Conservation (phyloP, 2,797 vertebrate genomes). For the Enteromius trimaculatus region DNA sequence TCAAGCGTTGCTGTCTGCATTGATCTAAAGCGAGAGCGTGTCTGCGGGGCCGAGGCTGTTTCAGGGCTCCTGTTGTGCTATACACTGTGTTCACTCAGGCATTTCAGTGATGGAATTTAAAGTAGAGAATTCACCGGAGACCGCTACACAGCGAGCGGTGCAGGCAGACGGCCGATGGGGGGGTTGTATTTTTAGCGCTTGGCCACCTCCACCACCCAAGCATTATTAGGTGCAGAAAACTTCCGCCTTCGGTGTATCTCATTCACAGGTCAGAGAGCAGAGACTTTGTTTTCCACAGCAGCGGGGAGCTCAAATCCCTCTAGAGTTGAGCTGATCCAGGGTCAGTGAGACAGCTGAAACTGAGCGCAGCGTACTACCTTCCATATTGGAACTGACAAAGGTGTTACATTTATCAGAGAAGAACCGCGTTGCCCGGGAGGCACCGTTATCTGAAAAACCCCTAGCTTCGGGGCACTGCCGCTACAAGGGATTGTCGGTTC, state of each 20-base stretch:
- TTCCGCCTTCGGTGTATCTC: constrained; percentile 47
- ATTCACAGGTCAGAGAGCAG: constrained; percentile 67
- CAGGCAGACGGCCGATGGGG: constrained; percentile 48
- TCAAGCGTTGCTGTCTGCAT: background rate
- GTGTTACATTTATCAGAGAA: constrained; percentile 45
- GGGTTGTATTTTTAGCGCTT: constrained; percentile 61
- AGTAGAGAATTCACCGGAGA: constrained; percentile 45
- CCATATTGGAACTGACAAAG: constrained; percentile 17
- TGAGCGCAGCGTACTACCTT: background rate
- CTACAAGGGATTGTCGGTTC: background rate
- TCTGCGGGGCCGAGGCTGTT: constrained; percentile 35
- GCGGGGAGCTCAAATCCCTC: constrained; percentile 34
- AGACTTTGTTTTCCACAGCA: constrained; percentile 60
- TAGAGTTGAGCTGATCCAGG: constrained; percentile 40
- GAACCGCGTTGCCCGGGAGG: background rate
- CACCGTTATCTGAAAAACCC: background rate
- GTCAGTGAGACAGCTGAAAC: constrained; percentile 43
- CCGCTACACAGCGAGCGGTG: constrained; percentile 22
- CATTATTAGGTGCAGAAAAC: constrained; percentile 62
- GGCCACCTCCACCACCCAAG: constrained; percentile 59
- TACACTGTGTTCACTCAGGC: constrained; percentile 43
- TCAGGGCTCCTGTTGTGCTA: constrained; percentile 41
- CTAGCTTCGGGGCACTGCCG: background rate
- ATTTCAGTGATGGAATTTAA: constrained; percentile 57
- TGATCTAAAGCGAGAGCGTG: constrained; percentile 36